Percentiles rank a stretch among this genome's conserved stretches.
phyloP scores from a whole-genome alignment of 1,140 invertebrate genomes.

The Papilio machaon region DNA sequence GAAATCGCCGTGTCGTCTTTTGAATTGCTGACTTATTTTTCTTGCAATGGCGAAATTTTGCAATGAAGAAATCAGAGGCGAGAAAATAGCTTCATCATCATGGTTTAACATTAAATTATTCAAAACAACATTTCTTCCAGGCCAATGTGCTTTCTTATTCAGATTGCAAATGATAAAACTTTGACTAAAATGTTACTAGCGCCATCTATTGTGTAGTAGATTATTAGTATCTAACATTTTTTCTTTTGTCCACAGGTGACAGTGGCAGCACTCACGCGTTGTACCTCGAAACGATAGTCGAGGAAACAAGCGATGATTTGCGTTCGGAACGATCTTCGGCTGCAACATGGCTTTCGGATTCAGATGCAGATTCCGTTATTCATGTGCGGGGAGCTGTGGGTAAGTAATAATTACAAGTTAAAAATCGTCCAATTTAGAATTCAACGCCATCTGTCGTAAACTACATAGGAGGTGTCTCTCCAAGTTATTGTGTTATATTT shows the following conservation, averaged over 20 bases:
- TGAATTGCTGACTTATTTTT: not conserved
- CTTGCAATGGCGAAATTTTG: not conserved
- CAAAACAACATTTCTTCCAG: no score
- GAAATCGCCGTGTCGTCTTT: not conserved
- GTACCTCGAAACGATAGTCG: conserved; percentile 88
- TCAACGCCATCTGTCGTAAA: not conserved
- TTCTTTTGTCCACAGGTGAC: conserved; percentile 64
- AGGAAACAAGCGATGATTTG: conserved; percentile 90
- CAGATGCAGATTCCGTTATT: conserved; percentile 80
- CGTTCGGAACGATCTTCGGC: conserved; percentile 85
- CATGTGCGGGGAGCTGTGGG: conserved; percentile 72
- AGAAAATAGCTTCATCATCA: no score
- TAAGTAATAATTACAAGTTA: conserved; percentile 42
- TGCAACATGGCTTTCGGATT: conserved; percentile 80
- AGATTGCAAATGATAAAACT: not conserved
- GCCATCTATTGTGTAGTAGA: conserved; percentile 60
- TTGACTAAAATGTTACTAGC: conserved; percentile 27
- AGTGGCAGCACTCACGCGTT: conserved; percentile 77
- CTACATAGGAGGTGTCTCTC: not conserved
- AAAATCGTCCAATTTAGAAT: not conserved
- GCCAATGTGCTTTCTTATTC: no score
- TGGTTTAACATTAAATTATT: no score
- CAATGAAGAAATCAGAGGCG: no score
- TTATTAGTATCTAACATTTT: conserved; percentile 34
- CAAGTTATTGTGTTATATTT: not conserved